Evolutionary conservation across 2,113 vertebrate genomes (phyloP).

Genomic region (Cyprinodon variegatus): DNA sequence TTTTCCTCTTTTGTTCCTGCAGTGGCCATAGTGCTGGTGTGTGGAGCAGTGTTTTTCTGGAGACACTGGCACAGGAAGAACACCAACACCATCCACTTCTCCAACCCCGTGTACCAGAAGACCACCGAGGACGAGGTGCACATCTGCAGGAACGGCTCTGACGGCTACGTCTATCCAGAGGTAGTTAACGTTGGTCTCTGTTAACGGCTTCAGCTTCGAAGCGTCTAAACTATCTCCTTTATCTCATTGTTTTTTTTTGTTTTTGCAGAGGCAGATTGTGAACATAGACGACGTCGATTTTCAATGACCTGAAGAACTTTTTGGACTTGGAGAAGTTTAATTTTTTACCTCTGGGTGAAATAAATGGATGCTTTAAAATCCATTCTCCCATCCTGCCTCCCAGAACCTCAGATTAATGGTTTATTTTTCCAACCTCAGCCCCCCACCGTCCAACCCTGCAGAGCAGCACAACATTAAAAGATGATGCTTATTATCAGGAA

Average conservation of each 20-base stretch:
- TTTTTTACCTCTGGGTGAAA: conserved; percentile 12
- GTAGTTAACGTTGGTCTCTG: conserved; percentile 63
- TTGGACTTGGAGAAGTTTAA: conserved; percentile 12
- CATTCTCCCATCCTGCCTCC: background rate
- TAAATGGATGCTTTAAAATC: conserved; percentile 33
- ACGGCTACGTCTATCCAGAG: conserved; percentile 85
- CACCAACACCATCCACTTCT: conserved; percentile 90
- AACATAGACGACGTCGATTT: conserved; percentile 84
- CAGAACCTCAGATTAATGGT: conserved; percentile 48
- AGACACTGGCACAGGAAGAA: conserved; percentile 86
- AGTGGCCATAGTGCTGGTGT: conserved; percentile 79
- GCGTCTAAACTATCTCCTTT: conserved; percentile 2
- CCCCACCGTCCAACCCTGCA: conserved; percentile 52
- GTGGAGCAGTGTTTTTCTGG: conserved; percentile 81
- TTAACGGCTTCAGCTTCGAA: background rate
- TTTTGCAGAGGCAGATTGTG: conserved; percentile 84
- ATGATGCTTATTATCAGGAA: conserved; percentile 14
- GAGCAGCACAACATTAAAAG: conserved; percentile 4
- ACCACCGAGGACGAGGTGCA: conserved; percentile 87
- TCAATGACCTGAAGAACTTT: conserved; percentile 55
- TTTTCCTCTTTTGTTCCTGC: background rate
- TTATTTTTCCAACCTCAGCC: conserved; percentile 49
- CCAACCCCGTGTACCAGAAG: conserved; percentile 93
- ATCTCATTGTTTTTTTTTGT: background rate
- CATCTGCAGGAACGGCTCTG: conserved; percentile 84